Percentiles rank a stretch among this genome's conserved stretches.
Conservation (phyloP, 92 coral and sea anemone species). For the Epizoanthus illoricatus region DNA sequence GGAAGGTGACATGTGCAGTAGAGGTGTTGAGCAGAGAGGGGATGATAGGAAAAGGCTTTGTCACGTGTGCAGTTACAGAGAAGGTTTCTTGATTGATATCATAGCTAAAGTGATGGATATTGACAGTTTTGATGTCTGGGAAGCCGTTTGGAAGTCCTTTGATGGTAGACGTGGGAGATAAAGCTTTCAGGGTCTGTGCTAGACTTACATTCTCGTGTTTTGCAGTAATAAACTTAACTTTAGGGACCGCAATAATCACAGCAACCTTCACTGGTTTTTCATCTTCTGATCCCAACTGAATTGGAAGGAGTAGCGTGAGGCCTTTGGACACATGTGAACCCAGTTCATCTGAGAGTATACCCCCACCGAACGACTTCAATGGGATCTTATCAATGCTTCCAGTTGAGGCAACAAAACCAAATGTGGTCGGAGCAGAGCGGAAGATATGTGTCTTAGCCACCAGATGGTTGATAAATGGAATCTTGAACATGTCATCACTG, state of each 20-base stretch:
- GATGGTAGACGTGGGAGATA: slow-evolving; percentile 82
- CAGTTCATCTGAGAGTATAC: slow-evolving; percentile 77
- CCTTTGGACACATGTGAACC: slow-evolving; percentile 92
- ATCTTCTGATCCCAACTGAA: slow-evolving; percentile 69
- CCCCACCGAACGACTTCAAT: slow-evolving; percentile 86
- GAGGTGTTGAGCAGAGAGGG: slow-evolving; percentile 78
- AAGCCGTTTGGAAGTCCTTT: slow-evolving; percentile 75
- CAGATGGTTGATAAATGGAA: slow-evolving; percentile 89
- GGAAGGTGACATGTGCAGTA: slow-evolving; percentile 65
- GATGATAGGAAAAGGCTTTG: slow-evolving; percentile 62
- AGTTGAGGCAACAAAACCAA: slow-evolving; percentile 97
- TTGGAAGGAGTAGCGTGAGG: slow-evolving; percentile 82
- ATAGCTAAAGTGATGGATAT: slow-evolving; percentile 80
- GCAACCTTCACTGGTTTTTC: slow-evolving; percentile 81
- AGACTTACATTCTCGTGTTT: slow-evolving; percentile 81
- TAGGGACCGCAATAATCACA: slow-evolving; percentile 69
- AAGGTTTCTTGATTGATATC: slow-evolving; percentile 79
- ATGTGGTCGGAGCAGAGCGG: slow-evolving; percentile 73
- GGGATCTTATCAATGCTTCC: slow-evolving; percentile 89
- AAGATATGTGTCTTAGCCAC: slow-evolving; percentile 80
- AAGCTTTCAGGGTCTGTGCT: slow-evolving; percentile 74
- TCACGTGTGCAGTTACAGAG: slow-evolving; percentile 70
- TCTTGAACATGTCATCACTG: slow-evolving; percentile 77
- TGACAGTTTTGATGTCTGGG: slow-evolving; percentile 68
- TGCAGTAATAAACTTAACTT: slow-evolving; percentile 75